These are phyloP conservation scores for Balaeniceps rex DNA, from an alignment of 2,113 vertebrate species.

Conservation along the genomic window DNA sequence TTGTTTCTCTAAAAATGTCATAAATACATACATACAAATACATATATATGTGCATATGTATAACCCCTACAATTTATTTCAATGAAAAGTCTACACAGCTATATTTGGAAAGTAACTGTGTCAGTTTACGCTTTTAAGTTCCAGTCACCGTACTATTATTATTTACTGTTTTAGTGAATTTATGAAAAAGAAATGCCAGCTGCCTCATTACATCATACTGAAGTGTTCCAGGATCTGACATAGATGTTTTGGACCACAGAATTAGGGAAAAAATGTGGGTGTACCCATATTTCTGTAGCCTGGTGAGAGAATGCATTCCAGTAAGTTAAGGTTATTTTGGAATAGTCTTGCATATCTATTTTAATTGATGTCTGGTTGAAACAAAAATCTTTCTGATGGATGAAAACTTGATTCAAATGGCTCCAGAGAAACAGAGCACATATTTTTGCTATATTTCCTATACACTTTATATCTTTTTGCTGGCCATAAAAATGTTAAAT, in stretches of 20 bases:
- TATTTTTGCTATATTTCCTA: neutral
- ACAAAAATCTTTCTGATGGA: neutral
- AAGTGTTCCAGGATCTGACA: slow-evolving; percentile 43
- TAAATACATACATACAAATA: neutral
- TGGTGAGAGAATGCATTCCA: slow-evolving; percentile 32
- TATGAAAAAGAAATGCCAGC: slow-evolving; percentile 27
- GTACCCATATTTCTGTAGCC: slow-evolving; percentile 19
- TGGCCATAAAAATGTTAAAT: neutral
- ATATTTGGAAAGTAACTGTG: neutral
- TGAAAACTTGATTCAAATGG: neutral
- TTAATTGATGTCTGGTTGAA: neutral
- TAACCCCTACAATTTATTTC: neutral
- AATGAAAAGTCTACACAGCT: neutral
- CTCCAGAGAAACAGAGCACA: neutral
- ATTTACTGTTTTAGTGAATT: neutral
- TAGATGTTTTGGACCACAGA: slow-evolving; percentile 20
- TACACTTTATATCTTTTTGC: neutral
- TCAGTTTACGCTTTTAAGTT: neutral
- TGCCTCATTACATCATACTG: slow-evolving; percentile 34
- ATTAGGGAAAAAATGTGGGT: slow-evolving; percentile 28
- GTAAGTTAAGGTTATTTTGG: slow-evolving; percentile 47
- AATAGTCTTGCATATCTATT: neutral
- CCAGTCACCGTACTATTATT: neutral
- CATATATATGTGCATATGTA: neutral
- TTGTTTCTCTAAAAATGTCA: neutral